phyloP scores from a whole-genome alignment of 2,113 vertebrate genomes.

The Plotosus lineatus region DNA sequence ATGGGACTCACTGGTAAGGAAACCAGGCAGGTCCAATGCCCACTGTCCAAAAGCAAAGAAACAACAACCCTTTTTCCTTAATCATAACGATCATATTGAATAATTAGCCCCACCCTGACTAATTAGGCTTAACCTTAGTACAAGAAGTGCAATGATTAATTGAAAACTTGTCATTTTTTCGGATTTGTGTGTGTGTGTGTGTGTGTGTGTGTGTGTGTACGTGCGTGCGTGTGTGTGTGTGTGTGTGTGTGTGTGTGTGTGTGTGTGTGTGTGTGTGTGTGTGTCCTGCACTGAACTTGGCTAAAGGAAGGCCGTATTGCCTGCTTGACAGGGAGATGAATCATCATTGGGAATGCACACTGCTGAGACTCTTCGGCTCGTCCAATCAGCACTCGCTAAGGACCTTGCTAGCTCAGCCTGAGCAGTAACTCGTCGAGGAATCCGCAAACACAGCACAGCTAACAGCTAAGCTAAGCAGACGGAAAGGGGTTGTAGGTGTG shows the following conservation, averaged over 20 bases:
- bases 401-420: constrained; percentile 2
- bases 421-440: constrained; percentile 16
- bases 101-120: background rate
- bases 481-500: background rate
- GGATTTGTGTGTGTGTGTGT: background rate
- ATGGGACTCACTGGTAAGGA: too few species aligned
- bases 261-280: background rate
- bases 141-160: background rate
- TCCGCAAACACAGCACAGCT: constrained; percentile 12
- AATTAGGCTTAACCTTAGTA: background rate
- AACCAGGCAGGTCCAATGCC: too few species aligned
- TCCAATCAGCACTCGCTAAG: constrained; percentile 43
- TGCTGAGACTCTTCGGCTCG: constrained; percentile 57
- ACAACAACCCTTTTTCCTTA: background rate
- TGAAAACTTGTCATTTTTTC: background rate
- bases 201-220: background rate
- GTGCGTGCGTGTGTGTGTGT: background rate
- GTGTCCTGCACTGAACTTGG: background rate
- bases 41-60: too few species aligned
- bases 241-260: background rate
- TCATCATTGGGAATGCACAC: constrained; percentile 51
- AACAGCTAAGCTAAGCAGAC: constrained; percentile 24
- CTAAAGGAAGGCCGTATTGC: constrained; percentile 56
- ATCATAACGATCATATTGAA: background rate
- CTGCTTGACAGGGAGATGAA: constrained; percentile 69